Conservation (phyloP, 2,113 vertebrate species). For the Hypanus sabinus region DNA sequence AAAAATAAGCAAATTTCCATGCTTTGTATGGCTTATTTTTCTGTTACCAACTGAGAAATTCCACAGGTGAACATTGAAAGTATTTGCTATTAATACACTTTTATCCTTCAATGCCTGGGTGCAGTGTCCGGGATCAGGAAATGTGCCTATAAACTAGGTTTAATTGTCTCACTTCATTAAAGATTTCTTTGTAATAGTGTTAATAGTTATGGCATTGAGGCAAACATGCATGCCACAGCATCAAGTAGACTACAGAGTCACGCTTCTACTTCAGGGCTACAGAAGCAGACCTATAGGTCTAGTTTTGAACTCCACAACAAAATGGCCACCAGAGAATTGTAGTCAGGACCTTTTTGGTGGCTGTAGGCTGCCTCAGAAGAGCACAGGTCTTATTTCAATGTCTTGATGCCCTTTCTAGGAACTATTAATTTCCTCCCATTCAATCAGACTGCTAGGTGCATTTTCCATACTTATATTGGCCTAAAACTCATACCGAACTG, state of each 20-base stretch:
- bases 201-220: neutral
- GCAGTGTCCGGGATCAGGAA: neutral
- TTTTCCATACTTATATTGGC: neutral
- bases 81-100: neutral
- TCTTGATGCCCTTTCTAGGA: neutral
- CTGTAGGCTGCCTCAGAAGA: neutral
- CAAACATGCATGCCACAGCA: neutral
- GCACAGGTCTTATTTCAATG: neutral
- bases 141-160: neutral
- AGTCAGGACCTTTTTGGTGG: neutral
- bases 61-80: neutral
- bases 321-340: neutral
- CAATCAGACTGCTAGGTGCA: neutral
- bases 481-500: neutral
- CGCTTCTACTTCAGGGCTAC: neutral
- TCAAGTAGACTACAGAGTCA: neutral
- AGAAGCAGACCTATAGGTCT: neutral
- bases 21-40: neutral
- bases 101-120: neutral
- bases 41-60: neutral
- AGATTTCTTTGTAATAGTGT: neutral
- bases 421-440: neutral
- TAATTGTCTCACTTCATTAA: neutral
- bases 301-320: neutral
- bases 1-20: neutral